phyloP scores from a whole-genome alignment of 2,888 invertebrate species.

The Lysandra coridon region DNA sequence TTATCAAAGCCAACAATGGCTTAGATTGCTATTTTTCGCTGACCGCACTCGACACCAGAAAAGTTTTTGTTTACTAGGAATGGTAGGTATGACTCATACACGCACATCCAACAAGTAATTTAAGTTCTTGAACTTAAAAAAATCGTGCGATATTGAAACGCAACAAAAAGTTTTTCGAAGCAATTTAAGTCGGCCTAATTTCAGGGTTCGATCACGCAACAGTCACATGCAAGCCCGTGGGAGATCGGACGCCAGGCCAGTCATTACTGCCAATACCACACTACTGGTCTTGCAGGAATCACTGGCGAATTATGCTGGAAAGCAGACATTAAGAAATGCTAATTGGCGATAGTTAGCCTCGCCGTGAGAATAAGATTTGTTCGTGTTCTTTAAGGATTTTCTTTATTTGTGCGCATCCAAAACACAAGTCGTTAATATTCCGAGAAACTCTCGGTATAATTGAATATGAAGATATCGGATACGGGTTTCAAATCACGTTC shows the following conservation, averaged over 20 bases:
- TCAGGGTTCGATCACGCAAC: conserved; percentile 47
- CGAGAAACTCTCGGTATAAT: neutral
- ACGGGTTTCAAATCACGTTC: conserved; percentile 14
- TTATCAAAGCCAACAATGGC: too few relatives aligned
- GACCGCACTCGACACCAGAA: too few relatives aligned
- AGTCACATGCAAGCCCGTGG: conserved; percentile 51
- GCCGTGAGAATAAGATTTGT: conserved; percentile 45
- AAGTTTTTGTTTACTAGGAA: neutral
- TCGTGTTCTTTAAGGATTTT: conserved; percentile 1
- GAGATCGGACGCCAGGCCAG: conserved; percentile 50
- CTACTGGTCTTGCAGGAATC: conserved; percentile 73
- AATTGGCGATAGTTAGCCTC: conserved; percentile 57
- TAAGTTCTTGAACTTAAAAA: neutral
- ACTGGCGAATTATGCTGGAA: conserved; percentile 71
- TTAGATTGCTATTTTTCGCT: too few relatives aligned
- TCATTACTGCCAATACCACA: conserved; percentile 69
- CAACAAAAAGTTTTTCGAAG: conserved; percentile 3
- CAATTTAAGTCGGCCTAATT: conserved; percentile 30
- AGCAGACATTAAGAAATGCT: conserved; percentile 66
- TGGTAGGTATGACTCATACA: neutral
- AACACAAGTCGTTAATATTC: neutral
- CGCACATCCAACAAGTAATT: neutral
- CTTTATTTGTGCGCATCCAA: neutral
- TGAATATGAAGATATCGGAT: conserved; percentile 19
- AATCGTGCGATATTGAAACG: neutral